These are phyloP conservation scores for Heterodera schachtii DNA, from an alignment of 1,140 invertebrate genomes.

Conservation along the genomic window DNA sequence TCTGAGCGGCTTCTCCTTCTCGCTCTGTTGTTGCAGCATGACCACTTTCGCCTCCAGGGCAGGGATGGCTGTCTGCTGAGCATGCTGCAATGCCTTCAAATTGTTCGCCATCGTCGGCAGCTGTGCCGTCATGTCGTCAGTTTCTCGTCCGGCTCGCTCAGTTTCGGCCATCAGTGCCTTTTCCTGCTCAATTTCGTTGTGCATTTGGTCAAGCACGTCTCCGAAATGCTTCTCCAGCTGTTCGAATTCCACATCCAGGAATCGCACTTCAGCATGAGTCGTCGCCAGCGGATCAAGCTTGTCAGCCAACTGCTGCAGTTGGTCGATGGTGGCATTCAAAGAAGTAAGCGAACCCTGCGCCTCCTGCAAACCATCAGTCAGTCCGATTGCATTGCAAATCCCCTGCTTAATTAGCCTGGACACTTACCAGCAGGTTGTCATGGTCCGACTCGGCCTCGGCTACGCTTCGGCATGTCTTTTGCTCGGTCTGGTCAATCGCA, in stretches of 20 bases:
- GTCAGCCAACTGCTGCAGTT: slow-evolving; percentile 51
- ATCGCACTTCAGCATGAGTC: slow-evolving; percentile 56
- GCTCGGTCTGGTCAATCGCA: slow-evolving; percentile 44
- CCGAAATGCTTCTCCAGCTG: slow-evolving; percentile 52
- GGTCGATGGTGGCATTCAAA: slow-evolving; percentile 43
- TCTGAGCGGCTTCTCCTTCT: neutral
- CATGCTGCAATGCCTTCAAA: slow-evolving; percentile 7
- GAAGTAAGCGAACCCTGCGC: slow-evolving; percentile 21
- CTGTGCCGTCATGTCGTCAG: slow-evolving; percentile 5
- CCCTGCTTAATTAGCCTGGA: neutral
- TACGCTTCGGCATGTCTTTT: slow-evolving; percentile 34
- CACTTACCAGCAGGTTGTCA: slow-evolving; percentile 28
- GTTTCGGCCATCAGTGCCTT: slow-evolving; percentile 15
- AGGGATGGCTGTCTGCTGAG: neutral
- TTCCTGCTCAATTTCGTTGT: slow-evolving; percentile 37
- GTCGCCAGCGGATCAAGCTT: slow-evolving; percentile 54
- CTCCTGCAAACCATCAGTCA: slow-evolving; percentile 20
- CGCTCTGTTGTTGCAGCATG: neutral
- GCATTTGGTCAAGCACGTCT: slow-evolving; percentile 41
- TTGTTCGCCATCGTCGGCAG: neutral
- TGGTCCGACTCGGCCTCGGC: slow-evolving; percentile 44
- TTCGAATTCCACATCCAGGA: slow-evolving; percentile 54
- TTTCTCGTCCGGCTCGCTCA: slow-evolving; percentile 19
- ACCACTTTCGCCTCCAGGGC: neutral
- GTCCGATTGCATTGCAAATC: neutral